A percentile compares a stretch with the other conserved stretches of the same genome.
These are phyloP conservation scores for Drosophila multiciliata DNA, from an alignment of 2,888 invertebrate species.

Conservation along the genomic window DNA sequence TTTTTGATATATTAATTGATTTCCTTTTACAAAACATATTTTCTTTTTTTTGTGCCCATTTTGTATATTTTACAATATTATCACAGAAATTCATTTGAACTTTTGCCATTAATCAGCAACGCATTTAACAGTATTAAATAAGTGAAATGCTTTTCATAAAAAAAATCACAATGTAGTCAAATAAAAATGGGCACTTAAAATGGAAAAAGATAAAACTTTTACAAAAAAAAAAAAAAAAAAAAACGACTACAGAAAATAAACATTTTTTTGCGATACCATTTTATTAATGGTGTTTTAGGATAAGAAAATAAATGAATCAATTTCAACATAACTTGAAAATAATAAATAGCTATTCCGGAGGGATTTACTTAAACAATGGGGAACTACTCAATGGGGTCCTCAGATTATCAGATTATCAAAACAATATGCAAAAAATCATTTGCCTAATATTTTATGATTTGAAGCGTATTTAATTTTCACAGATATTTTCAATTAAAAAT, in stretches of 20 bases:
- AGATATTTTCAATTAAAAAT: slow-evolving; percentile 1
- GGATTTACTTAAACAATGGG: neutral
- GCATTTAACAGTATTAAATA: neutral
- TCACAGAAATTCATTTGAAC: neutral
- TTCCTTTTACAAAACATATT: neutral
- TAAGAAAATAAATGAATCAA: neutral
- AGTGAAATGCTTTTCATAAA: neutral
- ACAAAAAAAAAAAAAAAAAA: neutral
- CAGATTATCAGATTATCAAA: neutral
- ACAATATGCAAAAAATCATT: neutral
- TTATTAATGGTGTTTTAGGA: neutral
- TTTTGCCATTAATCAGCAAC: neutral
- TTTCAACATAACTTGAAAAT: neutral
- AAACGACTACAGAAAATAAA: neutral
- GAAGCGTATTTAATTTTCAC: slow-evolving; percentile 5
- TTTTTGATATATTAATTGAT: neutral
- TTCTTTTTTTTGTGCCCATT: neutral
- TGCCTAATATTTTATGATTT: neutral
- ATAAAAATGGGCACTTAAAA: neutral
- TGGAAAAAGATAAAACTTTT: neutral
- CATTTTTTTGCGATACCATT: neutral
- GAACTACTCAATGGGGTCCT: neutral
- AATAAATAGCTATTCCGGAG: neutral
- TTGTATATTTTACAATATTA: neutral
- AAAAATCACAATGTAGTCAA: neutral